Conservation (phyloP, 2,888 invertebrate species). For the Eupithecia inturbata region DNA sequence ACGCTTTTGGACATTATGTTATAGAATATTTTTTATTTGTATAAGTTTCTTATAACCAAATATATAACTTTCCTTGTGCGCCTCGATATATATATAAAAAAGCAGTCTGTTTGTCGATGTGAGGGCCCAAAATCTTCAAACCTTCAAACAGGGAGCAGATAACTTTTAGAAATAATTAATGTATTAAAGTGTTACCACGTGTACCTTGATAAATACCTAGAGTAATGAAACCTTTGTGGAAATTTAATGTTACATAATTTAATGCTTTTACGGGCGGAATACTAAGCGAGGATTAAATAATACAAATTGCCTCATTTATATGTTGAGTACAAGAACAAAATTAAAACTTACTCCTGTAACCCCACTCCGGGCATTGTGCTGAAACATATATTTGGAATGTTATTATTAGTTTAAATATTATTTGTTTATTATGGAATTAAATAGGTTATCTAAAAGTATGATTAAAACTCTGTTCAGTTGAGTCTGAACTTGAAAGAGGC, state of each 20-base stretch:
- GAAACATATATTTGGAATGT: constrained; percentile 10
- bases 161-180: neutral
- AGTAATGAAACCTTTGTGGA: neutral
- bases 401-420: neutral
- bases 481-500: neutral
- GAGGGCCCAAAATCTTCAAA: no score
- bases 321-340: constrained; percentile 11
- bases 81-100: no score
- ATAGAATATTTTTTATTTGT: no score
- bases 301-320: constrained; percentile 36
- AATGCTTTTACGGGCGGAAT: constrained; percentile 25
- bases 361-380: constrained; percentile 41
- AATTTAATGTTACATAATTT: constrained; percentile 7
- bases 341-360: constrained; percentile 51
- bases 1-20: no score
- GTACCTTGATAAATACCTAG: neutral
- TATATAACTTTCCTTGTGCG: no score
- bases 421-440: no score
- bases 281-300: constrained; percentile 33
- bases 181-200: neutral
- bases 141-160: neutral
- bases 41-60: neutral
- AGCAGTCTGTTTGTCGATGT: no score
- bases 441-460: no score
- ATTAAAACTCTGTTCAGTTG: neutral